Base-by-base conservation (phyloP, 1,140 invertebrate species). In the Apis laboriosa region DNA sequence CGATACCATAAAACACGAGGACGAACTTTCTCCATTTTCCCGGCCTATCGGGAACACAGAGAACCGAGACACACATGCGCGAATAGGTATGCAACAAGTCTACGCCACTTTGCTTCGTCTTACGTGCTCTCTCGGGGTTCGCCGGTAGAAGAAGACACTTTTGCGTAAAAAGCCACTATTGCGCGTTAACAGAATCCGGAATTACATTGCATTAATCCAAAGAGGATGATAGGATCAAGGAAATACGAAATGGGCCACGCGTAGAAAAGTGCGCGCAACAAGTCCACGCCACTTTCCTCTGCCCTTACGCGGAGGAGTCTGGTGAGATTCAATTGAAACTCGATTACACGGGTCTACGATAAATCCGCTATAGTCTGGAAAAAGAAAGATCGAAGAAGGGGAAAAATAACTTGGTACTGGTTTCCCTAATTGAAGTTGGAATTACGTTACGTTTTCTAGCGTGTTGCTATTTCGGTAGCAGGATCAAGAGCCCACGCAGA, bases 31-130 rank as follows among this genome's bases (percentile, higher is more conserved):
- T 60, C 81, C 73, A 76, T 87, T 87, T 84, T 56, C 9, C 53
- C 55, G 64, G 78, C 70, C 84, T 75, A 83, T 11, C 70, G 28
- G 17, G 21, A 34, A 49, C 66, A n/a, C 66, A 5, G 7, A 28
- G 15, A 67, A 55, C 58, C 68, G 58, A 51, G 66, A 51, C 58
- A 85, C 77, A 80, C 77, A 77, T 75, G 70, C 79, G 82, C 82
- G 75, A 83, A 67, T 72, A 74, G 72, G 53, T 71, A 61, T 83
- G 86, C 84, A 89, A 87, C 80, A 85, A 79, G 87, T 87, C 82
- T 76, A 81, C 68, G 67, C 79, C 19, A 73, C 72, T 85, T 66
- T n/a, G 56, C n/a, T 58, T 15, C 56, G 71, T 86, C 82, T 86
- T 85, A 77, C 68, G 83, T 68, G 70, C 34, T 49, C 56, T n/a